phyloP scores from a whole-genome alignment of 2,113 vertebrate genomes.

The Chamaea fasciata region DNA sequence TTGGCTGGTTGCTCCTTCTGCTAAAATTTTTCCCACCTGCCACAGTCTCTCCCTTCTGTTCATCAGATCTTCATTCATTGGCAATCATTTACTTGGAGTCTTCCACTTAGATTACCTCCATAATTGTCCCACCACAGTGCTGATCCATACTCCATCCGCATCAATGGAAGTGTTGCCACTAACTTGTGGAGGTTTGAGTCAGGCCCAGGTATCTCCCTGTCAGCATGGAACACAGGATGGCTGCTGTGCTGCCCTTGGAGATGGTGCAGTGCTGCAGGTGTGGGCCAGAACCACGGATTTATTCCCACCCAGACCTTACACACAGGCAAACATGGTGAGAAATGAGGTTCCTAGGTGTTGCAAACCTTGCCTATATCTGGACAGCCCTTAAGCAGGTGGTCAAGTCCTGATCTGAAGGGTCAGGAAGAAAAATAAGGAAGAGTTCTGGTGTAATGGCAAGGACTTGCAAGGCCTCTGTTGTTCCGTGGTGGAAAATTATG shows the following conservation, averaged over 20 bases:
- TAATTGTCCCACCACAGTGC: background rate
- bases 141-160: background rate
- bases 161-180: background rate
- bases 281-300: accelerated
- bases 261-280: background rate
- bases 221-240: accelerated
- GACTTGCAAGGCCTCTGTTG: background rate
- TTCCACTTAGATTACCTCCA: background rate
- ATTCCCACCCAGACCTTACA: background rate
- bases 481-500: accelerated
- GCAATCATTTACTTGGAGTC: background rate
- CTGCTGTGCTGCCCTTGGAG: background rate
- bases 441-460: background rate
- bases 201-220: background rate
- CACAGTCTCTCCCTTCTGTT: background rate
- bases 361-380: background rate
- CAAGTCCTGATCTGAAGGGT: background rate
- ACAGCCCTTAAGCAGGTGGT: background rate
- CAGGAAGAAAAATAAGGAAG: background rate
- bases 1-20: background rate
- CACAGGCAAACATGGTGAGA: background rate
- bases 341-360: background rate
- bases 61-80: background rate
- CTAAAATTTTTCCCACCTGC: background rate
- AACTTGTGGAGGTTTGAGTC: background rate